Base-by-base conservation (phyloP, 2,888 invertebrate genomes). In the Subacronicta megacephala region DNA sequence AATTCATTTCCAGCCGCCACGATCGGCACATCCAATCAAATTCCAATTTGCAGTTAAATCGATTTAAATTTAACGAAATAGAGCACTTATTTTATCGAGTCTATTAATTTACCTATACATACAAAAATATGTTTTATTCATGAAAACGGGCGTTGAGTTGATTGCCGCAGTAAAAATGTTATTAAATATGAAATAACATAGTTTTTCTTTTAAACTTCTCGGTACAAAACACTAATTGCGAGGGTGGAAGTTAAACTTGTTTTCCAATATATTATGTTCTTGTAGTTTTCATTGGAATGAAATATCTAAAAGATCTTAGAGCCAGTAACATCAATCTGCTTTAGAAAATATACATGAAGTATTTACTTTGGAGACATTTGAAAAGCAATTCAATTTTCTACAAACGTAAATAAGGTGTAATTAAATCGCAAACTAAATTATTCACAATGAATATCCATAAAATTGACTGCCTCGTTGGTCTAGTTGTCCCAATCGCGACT, bases 41-140 rank as follows among this genome's bases (percentile, higher is more conserved):
- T 81, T 79, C 75, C 80, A 81, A 82, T 82, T 80, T 80, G 72
- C 72, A 71, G 68, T 71, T 72, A 72, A 79, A 81, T 77, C 72
- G 76, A 78, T 78, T 78, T 63, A 62, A 75, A 76, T 78, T 77
- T 70, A 78, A 78, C 73, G 62, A 66, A 62, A 70, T 66, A 58
- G 52, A 67, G 42, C 51, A 16, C 38, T 59, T 40, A 61, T 62
- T 72, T 65, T 50, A 70, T 61, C 49, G 51, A 58, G 50, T 31
- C 33, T 26, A 42, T 61, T 36, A 52, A 45, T 45, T 55, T 60
- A 38, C 35, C 36, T 47, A 20, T 41, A n/a, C 7, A 49, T 38
- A 40, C 26, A 31, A 10, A 26, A 7, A 36, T 15, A 13, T 41
- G 37, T 37, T 7, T 40, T 31, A 35, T 45, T 45, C 23, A 56